These are phyloP conservation scores for Sander vitreus DNA, from an alignment of 2,113 vertebrate genomes.

Conservation along the genomic window DNA sequence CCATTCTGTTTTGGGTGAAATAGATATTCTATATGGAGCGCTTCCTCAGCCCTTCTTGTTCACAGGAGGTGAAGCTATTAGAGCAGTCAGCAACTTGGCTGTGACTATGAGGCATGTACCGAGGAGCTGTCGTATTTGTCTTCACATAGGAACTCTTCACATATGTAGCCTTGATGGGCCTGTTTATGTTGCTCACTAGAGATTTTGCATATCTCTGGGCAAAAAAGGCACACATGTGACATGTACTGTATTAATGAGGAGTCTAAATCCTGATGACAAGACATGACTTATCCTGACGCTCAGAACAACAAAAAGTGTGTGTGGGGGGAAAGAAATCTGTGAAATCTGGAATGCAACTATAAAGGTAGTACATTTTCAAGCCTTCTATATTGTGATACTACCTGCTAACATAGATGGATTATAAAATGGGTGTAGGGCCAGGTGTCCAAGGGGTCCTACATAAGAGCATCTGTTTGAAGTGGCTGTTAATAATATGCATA, in stretches of 20 bases:
- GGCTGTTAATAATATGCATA: background rate
- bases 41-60: conserved; percentile 61
- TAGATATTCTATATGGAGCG: conserved; percentile 15
- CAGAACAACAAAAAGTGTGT: background rate
- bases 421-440: background rate
- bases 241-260: conserved; percentile 50
- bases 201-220: conserved; percentile 15
- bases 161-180: conserved; percentile 40
- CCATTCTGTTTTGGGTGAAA: conserved; percentile 39
- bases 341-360: background rate
- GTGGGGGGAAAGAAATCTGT: background rate
- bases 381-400: background rate
- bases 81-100: conserved; percentile 68
- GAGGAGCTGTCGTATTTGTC: conserved; percentile 62
- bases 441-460: background rate
- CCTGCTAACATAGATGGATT: background rate
- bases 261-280: conserved; percentile 26
- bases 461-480: background rate
- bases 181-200: conserved; percentile 17
- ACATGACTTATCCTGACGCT: conserved; percentile 5
- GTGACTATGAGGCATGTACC: conserved; percentile 27
- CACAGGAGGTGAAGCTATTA: conserved; percentile 47
- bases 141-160: conserved; percentile 46
- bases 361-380: background rate
- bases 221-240: conserved; percentile 48